Evolutionary conservation across 2,888 invertebrate species (phyloP).

Genomic region (Dicroscelio sp.): DNA sequence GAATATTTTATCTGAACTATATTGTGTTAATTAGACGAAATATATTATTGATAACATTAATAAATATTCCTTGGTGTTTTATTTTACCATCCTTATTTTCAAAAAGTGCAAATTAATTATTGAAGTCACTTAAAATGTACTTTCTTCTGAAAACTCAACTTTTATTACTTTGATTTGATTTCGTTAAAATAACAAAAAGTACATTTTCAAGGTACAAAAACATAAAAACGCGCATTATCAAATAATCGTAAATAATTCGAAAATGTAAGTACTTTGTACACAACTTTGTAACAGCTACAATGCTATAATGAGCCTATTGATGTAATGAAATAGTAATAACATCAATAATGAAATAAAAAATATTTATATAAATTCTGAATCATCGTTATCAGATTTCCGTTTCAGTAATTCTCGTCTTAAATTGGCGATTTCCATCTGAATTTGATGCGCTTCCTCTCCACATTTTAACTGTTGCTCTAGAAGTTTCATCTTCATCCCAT

Average conservation of each 20-base stretch:
- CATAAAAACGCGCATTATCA: too few relatives aligned
- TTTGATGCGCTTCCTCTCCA: constrained; percentile 4
- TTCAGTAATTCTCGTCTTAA: constrained; percentile 18
- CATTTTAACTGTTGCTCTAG: constrained; percentile 48
- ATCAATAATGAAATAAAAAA: background rate
- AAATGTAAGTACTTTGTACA: background rate
- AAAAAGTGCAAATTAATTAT: too few relatives aligned
- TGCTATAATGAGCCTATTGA: background rate
- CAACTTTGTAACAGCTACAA: background rate
- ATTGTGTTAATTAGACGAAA: constrained; percentile 53
- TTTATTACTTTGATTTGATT: background rate
- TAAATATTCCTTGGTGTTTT: background rate
- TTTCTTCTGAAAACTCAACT: too few relatives aligned
- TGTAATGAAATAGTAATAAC: too few relatives aligned
- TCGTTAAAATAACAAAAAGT: background rate
- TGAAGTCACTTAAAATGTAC: too few relatives aligned
- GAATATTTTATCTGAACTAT: constrained; percentile 34
- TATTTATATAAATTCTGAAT: background rate
- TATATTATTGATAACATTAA: constrained; percentile 41
- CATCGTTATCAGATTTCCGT: background rate
- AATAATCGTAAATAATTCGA: background rate
- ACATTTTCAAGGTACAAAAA: too few relatives aligned
- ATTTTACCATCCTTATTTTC: background rate
- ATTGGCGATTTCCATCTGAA: constrained; percentile 48
- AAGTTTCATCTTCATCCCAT: constrained; percentile 59